phyloP scores from a whole-genome alignment of 37 sponge, comb jelly and placozoan genomes.

The Axinella damicornis region DNA sequence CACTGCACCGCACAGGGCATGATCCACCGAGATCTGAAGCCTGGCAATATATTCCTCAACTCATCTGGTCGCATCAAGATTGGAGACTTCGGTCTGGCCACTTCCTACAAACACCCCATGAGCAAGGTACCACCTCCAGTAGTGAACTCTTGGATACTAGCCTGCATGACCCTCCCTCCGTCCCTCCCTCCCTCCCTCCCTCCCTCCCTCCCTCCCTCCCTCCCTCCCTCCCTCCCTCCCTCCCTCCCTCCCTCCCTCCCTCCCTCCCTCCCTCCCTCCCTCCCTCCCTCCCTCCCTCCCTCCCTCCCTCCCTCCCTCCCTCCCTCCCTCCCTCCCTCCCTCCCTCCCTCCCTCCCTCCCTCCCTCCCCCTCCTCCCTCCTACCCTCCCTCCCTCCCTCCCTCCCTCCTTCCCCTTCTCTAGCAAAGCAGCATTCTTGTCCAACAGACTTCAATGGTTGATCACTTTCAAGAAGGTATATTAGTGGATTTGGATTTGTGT shows the following conservation, averaged over 20 bases:
- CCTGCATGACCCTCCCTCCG: background rate
- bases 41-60: slow-evolving; percentile 96
- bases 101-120: slow-evolving; percentile 62
- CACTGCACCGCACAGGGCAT: slow-evolving; percentile 86
- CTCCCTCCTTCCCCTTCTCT: background rate
- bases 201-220: slow-evolving; percentile 21
- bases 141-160: background rate
- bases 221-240: background rate
- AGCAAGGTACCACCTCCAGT: slow-evolving; percentile 6
- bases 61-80: slow-evolving; percentile 91
- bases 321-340: background rate
- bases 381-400: too few relatives aligned
- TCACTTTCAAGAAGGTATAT: too few relatives aligned
- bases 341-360: slow-evolving; percentile 14
- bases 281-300: background rate
- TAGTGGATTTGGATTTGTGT: too few relatives aligned
- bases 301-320: slow-evolving; percentile 26
- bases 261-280: background rate
- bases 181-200: slow-evolving; percentile 17
- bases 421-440: background rate
- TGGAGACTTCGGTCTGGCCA: slow-evolving; percentile 99
- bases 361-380: slow-evolving; percentile 4
- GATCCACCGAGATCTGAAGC: slow-evolving; percentile 97
- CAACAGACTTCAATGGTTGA: background rate
- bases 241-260: slow-evolving; percentile 22